phyloP scores from a whole-genome alignment of 2,113 vertebrate species.

The Chaetorhynchus papuensis region DNA sequence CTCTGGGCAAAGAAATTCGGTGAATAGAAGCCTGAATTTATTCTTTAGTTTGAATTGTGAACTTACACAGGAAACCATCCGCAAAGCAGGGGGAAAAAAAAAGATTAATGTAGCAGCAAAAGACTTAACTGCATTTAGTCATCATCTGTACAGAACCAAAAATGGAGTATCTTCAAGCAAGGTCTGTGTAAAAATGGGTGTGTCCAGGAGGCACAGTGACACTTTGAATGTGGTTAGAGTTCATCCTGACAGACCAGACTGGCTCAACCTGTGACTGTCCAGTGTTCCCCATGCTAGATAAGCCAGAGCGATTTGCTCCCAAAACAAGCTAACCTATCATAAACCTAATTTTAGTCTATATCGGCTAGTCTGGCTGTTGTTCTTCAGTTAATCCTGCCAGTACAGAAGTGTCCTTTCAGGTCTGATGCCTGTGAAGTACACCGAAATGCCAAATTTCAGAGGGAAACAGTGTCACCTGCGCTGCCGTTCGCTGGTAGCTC shows the following conservation, averaged over 20 bases:
- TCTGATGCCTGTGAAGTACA: background rate
- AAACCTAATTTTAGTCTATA: background rate
- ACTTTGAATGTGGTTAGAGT: conserved; percentile 18
- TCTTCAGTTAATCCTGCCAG: background rate
- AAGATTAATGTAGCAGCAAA: background rate
- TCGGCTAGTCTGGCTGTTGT: background rate
- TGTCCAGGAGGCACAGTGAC: conserved; percentile 66
- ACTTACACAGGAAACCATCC: background rate
- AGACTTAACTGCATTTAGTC: background rate
- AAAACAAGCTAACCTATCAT: background rate
- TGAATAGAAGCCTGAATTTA: background rate
- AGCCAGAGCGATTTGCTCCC: background rate
- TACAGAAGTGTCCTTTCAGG: background rate
- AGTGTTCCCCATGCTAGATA: background rate
- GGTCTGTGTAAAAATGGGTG: conserved; percentile 62
- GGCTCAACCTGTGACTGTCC: background rate
- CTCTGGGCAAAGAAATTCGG: background rate
- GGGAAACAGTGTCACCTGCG: rapidly evolving
- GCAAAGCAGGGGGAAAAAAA: background rate
- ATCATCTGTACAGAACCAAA: background rate
- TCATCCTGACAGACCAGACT: conserved; percentile 22
- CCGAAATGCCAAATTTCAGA: background rate
- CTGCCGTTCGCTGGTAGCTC: background rate
- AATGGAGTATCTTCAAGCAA: conserved; percentile 26
- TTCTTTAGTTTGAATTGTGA: background rate